Percentiles rank a stretch among this genome's conserved stretches.
Evolutionary conservation across 2,113 vertebrate genomes (phyloP).

Genomic region (Hippocampus zosterae): DNA sequence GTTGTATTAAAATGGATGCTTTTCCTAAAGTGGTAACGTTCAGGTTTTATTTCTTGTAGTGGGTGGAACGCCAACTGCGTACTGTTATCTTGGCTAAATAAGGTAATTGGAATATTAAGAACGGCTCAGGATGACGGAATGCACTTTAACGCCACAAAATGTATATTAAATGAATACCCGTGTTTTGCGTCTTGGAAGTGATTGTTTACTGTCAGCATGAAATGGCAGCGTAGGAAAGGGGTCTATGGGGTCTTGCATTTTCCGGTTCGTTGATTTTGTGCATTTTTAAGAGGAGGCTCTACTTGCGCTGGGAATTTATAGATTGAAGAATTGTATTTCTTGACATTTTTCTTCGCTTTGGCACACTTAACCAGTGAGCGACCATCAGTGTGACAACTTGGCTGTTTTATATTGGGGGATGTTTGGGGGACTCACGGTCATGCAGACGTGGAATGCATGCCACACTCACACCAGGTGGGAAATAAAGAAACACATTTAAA

Average conservation of each 20-base stretch:
- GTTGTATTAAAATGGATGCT: background rate
- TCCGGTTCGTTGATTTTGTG: background rate
- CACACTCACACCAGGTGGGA: constrained; percentile 53
- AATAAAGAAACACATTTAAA: constrained; percentile 16
- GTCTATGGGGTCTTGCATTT: background rate
- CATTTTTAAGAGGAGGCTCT: background rate
- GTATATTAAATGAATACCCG: no score
- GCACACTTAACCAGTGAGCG: background rate
- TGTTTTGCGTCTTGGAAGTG: background rate
- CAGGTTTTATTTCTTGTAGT: background rate
- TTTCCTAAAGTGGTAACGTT: background rate
- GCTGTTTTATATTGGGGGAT: constrained; percentile 6
- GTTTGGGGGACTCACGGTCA: constrained; percentile 44
- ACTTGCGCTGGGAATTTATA: background rate
- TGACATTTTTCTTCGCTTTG: background rate
- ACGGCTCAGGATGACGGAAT: background rate
- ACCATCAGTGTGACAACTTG: background rate
- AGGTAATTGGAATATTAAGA: no score
- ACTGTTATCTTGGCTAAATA: background rate
- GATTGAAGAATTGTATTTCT: background rate
- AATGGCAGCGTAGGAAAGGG: background rate
- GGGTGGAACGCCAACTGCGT: background rate
- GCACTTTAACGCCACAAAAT: background rate
- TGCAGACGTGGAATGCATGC: constrained; percentile 61
- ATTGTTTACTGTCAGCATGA: background rate